These are phyloP conservation scores for Coryphaenoides rupestris DNA, from an alignment of 2,113 vertebrate genomes.

Conservation along the genomic window DNA sequence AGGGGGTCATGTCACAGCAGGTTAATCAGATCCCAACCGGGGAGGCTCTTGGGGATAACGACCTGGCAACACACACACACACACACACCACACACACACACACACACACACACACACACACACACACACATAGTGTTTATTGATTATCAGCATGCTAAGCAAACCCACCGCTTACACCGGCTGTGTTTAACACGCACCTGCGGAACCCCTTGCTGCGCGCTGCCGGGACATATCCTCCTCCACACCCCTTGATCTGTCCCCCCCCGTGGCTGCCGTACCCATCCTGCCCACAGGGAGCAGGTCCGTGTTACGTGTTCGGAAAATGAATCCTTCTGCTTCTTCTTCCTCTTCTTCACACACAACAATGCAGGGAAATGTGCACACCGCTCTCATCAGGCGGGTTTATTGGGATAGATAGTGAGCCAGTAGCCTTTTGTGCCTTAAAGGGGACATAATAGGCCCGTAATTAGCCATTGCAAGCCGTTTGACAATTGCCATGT, in stretches of 20 bases:
- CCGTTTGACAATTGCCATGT: too few relatives aligned
- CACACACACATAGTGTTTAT: constrained; percentile 37
- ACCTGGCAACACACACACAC: constrained; percentile 23
- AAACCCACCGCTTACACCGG: constrained; percentile 27
- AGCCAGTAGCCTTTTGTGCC: too few relatives aligned
- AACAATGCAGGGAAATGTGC: too few relatives aligned
- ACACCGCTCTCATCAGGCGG: too few relatives aligned
- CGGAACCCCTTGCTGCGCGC: constrained; percentile 19
- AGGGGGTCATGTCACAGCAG: neutral
- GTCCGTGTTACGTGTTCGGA: neutral
- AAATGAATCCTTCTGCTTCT: too few relatives aligned
- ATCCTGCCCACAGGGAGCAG: constrained; percentile 14
- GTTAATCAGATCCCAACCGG: constrained; percentile 17
- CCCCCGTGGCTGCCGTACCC: constrained; percentile 20
- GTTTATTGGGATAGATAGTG: too few relatives aligned
- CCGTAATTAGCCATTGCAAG: too few relatives aligned
- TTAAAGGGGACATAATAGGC: too few relatives aligned
- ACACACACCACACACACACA: too few relatives aligned
- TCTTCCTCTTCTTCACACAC: neutral
- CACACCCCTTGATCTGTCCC: constrained; percentile 45
- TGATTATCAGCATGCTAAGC: constrained; percentile 45
- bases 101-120: too few relatives aligned
- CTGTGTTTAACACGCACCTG: constrained; percentile 33
- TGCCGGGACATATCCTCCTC: constrained; percentile 25
- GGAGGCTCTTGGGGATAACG: constrained; percentile 25